Percentiles rank a stretch among this genome's conserved stretches.
Evolutionary conservation across 2,113 vertebrate genomes (phyloP).

Genomic region (Opisthocomus hoazin): DNA sequence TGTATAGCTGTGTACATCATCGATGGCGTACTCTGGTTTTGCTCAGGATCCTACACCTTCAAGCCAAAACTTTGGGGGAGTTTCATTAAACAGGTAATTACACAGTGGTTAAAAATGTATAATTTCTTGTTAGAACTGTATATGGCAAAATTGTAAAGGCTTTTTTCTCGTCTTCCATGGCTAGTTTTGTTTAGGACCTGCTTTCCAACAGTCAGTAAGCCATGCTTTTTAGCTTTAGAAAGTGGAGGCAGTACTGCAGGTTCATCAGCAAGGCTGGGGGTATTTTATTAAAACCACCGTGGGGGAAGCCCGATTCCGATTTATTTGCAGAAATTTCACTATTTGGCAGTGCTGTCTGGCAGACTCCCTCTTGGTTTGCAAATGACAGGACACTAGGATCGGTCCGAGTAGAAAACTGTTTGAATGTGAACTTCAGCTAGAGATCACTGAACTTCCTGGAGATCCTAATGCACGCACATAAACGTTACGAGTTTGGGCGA

Average conservation of each 20-base stretch:
- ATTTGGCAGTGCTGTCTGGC: not conserved
- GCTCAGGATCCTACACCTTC: not conserved
- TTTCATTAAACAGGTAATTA: not conserved
- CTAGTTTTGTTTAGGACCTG: not conserved
- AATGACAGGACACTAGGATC: not conserved
- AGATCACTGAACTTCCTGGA: not conserved
- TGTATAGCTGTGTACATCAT: not conserved
- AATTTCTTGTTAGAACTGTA: not conserved
- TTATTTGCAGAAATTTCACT: not conserved
- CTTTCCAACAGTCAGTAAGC: not conserved
- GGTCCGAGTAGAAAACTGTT: not conserved
- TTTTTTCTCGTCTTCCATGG: not conserved
- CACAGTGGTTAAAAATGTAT: not conserved
- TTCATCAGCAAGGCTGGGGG: not conserved
- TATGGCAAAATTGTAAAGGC: not conserved
- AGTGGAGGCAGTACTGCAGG: not conserved
- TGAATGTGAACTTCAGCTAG: not conserved
- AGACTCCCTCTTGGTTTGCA: not conserved
- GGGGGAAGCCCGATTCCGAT: not conserved
- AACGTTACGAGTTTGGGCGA: not conserved
- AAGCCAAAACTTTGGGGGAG: not conserved
- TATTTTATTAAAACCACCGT: not conserved
- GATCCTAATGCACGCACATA: not conserved
- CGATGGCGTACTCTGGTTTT: not conserved
- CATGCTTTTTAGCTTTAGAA: not conserved